Base-by-base conservation (phyloP, 2,797 vertebrate species). In the Gastrophryne carolinensis region DNA sequence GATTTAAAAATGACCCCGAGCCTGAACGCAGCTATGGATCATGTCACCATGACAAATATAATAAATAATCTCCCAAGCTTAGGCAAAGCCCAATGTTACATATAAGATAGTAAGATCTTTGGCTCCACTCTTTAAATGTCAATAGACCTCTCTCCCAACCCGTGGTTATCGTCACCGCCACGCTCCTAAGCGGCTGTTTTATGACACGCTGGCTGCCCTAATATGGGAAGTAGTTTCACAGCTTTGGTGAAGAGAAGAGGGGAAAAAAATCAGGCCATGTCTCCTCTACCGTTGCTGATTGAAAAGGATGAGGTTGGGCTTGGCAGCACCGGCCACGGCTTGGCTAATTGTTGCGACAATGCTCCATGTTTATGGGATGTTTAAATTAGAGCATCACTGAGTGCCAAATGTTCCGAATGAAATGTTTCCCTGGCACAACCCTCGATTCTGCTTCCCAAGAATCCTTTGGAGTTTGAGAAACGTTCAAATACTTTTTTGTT, bases 281-380 rank as follows among this genome's bases (percentile, higher is more conserved):
- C 78, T 81, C 72, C 83, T 80, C 74, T 83, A 83, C 4, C n/a
- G 86, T 80, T 87, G 85, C 84, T 88, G 87, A 89, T 87, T 68
- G 82, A 84, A 81, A 64, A 87, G 88, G 87, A 84, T 89, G 83
- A 87, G 86, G 86, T 89, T 86, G 32, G 90, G 89, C 86, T 91
- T 92, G 90, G 89, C 89, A 86, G 86, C 83, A 86, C 80, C 1
- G 0, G 0, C 5, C 1, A 19, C 81, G 86, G 85, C 84, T 85
- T 90, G 89, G 87, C 86, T 80, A 80, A 73, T 81, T 87, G 81
- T 81, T 78, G 81, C 82, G 81, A 72, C 6, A 68, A 73, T 79
- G 23, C 81, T 84, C 82, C 78, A 84, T 78, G 80, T 76, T 77
- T 85, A 82, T 65, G 56, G 79, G 73, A 72, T 32, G 26, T 41